These are phyloP conservation scores for Bombycilla garrulus DNA, from an alignment of 2,113 vertebrate genomes.

Conservation along the genomic window DNA sequence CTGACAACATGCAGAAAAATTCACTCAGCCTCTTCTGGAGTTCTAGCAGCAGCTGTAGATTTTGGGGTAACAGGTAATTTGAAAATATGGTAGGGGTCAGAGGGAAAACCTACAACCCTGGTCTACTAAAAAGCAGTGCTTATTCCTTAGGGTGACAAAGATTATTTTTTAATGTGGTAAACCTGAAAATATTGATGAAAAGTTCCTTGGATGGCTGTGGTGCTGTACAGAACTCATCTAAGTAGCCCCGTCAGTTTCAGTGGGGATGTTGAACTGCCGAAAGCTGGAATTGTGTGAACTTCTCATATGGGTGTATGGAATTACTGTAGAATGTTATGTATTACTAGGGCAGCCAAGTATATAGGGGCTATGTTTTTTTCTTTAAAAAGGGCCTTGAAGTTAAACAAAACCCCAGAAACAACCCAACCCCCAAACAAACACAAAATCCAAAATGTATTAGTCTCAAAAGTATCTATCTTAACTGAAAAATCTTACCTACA, in stretches of 20 bases:
- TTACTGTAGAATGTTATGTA: background rate
- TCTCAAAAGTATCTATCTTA: background rate
- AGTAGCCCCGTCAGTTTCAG: background rate
- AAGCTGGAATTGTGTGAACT: background rate
- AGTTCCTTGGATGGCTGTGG: background rate
- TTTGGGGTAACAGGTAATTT: background rate
- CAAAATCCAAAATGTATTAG: background rate
- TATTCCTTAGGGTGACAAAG: background rate
- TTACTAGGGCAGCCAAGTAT: background rate
- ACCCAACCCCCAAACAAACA: background rate
- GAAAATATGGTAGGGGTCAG: background rate
- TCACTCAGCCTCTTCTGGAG: background rate
- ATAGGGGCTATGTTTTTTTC: background rate
- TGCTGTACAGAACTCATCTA: rapidly evolving
- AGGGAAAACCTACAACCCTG: rapidly evolving
- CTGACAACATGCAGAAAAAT: background rate
- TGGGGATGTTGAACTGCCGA: background rate
- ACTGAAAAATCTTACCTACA: background rate
- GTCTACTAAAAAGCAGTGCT: background rate
- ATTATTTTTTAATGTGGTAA: background rate
- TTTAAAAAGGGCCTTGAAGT: background rate
- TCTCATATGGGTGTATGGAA: rapidly evolving
- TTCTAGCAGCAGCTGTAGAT: background rate
- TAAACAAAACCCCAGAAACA: rapidly evolving
- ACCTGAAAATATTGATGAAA: background rate